Percentiles rank a stretch among this genome's conserved stretches.
Conservation (phyloP, 2,113 vertebrate genomes). For the Microtus oregoni region DNA sequence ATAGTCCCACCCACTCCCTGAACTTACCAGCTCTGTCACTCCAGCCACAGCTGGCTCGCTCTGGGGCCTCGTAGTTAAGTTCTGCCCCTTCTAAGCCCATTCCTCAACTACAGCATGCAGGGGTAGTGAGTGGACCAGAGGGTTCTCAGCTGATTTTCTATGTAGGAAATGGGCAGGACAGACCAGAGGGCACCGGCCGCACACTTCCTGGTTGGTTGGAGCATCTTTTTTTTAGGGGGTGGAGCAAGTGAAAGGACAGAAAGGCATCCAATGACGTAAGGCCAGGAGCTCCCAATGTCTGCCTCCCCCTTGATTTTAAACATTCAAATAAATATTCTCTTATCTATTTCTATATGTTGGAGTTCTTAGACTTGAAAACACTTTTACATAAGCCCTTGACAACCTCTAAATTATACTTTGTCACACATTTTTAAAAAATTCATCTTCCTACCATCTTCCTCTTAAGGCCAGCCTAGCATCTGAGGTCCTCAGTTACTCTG, state of each 20-base stretch:
- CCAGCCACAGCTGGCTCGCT: conserved; percentile 61
- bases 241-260: background rate
- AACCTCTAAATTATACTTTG: background rate
- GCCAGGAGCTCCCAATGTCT: background rate
- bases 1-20: conserved; percentile 54
- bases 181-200: background rate
- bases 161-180: background rate
- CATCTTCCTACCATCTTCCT: background rate
- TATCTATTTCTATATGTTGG: background rate
- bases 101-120: background rate
- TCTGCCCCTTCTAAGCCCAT: conserved; percentile 1
- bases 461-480: background rate
- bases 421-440: background rate
- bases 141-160: background rate
- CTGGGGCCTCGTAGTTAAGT: conserved; percentile 57
- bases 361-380: background rate
- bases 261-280: background rate
- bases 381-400: background rate
- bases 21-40: conserved; percentile 62
- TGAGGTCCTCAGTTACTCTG: background rate
- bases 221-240: background rate
- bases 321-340: background rate
- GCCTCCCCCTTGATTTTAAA: background rate
- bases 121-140: background rate
- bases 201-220: background rate